Evolutionary conservation across 2,888 invertebrate species (phyloP), one percentile per base, ranked within the genome.

Genomic region (Thelaira solivaga): DNA sequence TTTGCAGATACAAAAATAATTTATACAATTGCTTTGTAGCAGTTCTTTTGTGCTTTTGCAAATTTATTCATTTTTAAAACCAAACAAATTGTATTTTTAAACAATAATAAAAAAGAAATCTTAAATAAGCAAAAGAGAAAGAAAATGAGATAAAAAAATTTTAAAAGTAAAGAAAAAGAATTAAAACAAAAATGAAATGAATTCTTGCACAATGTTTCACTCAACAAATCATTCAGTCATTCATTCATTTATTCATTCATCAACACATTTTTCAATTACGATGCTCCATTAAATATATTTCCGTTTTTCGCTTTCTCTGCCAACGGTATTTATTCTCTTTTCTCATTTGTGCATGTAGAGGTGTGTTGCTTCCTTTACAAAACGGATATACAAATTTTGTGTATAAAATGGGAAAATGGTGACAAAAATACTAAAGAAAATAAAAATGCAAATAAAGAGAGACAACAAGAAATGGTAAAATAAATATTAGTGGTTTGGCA

Each of bases 201-300:
- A 36, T 36, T 47, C 10, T 24, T 55, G 43, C 45, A 34, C 20
- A 68, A 39, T n/a, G 29, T 59, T 20, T 59, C 59, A 76, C 59
- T 72, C 67, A 41, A 67, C 47, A 61, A 67, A 72, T 76, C 71
- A 67, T 76, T 61, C 71, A 72, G 61, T n/a, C n/a, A n/a, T n/a
- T n/a, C n/a, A n/a, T n/a, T n/a, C n/a, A n/a, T n/a, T n/a, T 26
- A 26, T 26, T 26, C 6, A 26, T 26, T 64, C 51, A 68, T 51
- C 68, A 68, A 73, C 51, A 73, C 62, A 73, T 51, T 73, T 73
- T 73, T 51, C 62, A 68, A 73, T 77, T 73, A 59, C 34, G 51
- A 26, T 62, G 68, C 55, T 64, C 49, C 57, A 77, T 77, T 68
- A 68, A 73, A 64, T 73, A 62, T 31, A 68, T 64, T 73, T 77